These are phyloP conservation scores for Ferdinandea cuprea DNA, from an alignment of 2,888 invertebrate genomes.

Conservation along the genomic window DNA sequence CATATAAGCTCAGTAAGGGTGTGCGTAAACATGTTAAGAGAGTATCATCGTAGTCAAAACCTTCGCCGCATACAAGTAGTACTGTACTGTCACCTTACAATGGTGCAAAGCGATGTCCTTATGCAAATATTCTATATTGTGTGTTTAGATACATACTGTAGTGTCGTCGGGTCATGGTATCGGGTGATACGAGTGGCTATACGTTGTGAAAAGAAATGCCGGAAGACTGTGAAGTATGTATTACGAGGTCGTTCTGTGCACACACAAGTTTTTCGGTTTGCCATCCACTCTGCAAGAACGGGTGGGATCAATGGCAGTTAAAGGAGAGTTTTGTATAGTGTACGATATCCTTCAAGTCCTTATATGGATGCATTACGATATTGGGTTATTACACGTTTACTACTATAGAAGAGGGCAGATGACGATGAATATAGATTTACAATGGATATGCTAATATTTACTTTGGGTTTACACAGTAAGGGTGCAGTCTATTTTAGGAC, in stretches of 20 bases:
- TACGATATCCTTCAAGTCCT: slow-evolving; percentile 22
- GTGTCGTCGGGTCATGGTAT: slow-evolving; percentile 34
- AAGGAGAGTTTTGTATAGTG: slow-evolving; percentile 27
- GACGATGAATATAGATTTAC: slow-evolving; percentile 2
- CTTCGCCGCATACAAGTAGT: too few relatives aligned
- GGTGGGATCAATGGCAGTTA: slow-evolving; percentile 26
- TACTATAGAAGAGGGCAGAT: not conserved
- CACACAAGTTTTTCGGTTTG: slow-evolving; percentile 12
- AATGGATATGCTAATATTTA: slow-evolving; percentile 4
- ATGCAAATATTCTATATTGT: slow-evolving; percentile 44
- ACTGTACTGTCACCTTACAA: too few relatives aligned
- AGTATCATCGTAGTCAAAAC: slow-evolving; percentile 11
- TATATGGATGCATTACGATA: slow-evolving; percentile 19
- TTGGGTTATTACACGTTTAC: slow-evolving; percentile 17
- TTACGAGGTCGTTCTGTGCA: slow-evolving; percentile 26
- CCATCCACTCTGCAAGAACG: not conserved
- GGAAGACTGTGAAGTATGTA: slow-evolving; percentile 27
- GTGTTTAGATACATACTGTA: not conserved
- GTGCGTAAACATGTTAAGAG: slow-evolving; percentile 39
- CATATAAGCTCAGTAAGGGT: slow-evolving; percentile 11
- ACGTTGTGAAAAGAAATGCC: slow-evolving; percentile 32
- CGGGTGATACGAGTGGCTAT: slow-evolving; percentile 2
- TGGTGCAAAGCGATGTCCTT: slow-evolving; percentile 56
- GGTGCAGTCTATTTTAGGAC: too few relatives aligned
- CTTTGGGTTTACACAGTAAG: not conserved